Evolutionary conservation across 2,888 invertebrate species (phyloP).

Genomic region (Notodonta ziczac): DNA sequence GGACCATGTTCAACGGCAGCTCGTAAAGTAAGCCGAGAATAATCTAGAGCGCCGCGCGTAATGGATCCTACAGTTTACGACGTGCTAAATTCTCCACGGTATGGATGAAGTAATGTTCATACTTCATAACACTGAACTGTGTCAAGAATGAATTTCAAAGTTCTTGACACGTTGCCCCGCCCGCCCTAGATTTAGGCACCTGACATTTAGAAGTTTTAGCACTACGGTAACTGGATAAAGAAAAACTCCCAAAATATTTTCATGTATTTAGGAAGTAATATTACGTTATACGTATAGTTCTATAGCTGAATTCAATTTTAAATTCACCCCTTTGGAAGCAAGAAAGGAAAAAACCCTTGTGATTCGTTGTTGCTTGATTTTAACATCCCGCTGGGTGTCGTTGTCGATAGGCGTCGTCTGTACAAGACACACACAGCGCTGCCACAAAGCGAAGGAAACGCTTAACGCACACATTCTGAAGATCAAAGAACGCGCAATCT

Average conservation of each 20-base stretch:
- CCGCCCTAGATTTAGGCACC: conserved; percentile 44
- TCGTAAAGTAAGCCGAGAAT: conserved; percentile 54
- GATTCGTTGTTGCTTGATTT: conserved; percentile 71
- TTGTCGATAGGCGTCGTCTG: conserved; percentile 58
- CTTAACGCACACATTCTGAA: conserved; percentile 82
- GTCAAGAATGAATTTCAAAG: conserved; percentile 62
- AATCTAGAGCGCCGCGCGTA: conserved; percentile 59
- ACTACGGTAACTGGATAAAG: conserved; percentile 4
- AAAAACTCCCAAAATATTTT: not conserved
- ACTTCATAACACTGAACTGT: conserved; percentile 68
- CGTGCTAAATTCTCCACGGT: conserved; percentile 66
- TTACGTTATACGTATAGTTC: not conserved
- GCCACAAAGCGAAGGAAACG: conserved; percentile 79
- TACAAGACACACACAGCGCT: conserved; percentile 71
- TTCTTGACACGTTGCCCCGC: conserved; percentile 59
- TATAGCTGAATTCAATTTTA: conserved; percentile 9
- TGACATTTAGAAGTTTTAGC: conserved; percentile 36
- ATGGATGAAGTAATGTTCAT: conserved; percentile 69
- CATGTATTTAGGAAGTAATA: not conserved
- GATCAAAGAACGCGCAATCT: conserved; percentile 84
- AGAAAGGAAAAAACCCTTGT: conserved; percentile 56
- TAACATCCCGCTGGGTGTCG: conserved; percentile 77
- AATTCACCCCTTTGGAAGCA: conserved; percentile 30
- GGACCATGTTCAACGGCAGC: conserved; percentile 43
- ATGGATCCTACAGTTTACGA: conserved; percentile 74